A percentile compares a stretch with the other conserved stretches of the same genome.
These are phyloP conservation scores for Colletes collaris DNA, from an alignment of 2,888 invertebrate species.

Conservation along the genomic window DNA sequence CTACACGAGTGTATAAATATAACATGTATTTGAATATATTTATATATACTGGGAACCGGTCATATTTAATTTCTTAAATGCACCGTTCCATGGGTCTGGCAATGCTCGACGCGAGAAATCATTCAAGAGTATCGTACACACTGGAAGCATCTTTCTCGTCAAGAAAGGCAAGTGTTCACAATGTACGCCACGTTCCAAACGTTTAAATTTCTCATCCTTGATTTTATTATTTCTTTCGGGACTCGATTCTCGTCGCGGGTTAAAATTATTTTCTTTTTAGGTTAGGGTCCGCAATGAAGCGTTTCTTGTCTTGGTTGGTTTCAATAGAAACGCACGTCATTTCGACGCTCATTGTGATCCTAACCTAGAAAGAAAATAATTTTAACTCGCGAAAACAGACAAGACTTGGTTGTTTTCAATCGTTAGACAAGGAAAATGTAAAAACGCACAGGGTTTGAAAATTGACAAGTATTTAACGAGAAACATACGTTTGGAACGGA, in stretches of 20 bases:
- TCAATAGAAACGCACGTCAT: no score
- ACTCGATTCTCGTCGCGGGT: no score
- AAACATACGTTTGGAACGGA: slow-evolving; percentile 50
- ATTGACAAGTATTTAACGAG: background rate
- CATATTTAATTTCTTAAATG: slow-evolving; percentile 78
- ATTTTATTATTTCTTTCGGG: background rate
- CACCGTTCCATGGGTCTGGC: slow-evolving; percentile 67
- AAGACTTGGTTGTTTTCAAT: no score
- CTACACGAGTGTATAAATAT: slow-evolving; percentile 65
- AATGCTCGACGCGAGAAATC: slow-evolving; percentile 56
- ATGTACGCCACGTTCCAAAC: slow-evolving; percentile 46
- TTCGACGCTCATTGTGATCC: no score
- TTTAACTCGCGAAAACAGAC: no score
- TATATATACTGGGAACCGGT: slow-evolving; percentile 67
- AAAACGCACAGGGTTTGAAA: no score
- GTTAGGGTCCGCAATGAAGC: no score
- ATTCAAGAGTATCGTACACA: slow-evolving; percentile 63
- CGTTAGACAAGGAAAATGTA: no score
- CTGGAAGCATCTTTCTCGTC: slow-evolving; percentile 79
- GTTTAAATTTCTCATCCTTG: background rate
- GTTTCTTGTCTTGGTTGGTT: no score
- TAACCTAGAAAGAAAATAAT: no score
- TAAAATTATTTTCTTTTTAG: no score
- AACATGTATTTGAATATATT: slow-evolving; percentile 58
- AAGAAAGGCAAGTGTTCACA: slow-evolving; percentile 77